Conservation (phyloP, 2,888 invertebrate genomes). For the Tachina grossa region DNA sequence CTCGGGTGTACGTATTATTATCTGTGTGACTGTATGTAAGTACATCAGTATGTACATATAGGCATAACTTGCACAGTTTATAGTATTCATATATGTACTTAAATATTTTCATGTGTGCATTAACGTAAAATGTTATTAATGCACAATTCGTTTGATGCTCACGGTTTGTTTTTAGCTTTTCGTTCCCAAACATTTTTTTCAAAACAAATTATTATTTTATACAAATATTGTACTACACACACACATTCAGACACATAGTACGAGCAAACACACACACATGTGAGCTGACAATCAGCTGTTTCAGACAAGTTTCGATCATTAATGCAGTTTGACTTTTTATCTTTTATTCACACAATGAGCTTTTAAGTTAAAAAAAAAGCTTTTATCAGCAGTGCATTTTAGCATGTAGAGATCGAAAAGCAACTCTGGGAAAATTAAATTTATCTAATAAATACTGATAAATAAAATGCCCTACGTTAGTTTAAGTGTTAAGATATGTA, state of each 20-base stretch:
- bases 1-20: too few species aligned
- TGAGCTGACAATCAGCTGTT: conserved; percentile 31
- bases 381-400: conserved; percentile 47
- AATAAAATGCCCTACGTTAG: background rate
- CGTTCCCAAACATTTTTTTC: conserved; percentile 18
- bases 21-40: background rate
- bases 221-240: background rate
- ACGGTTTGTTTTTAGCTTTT: conserved; percentile 43
- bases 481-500: too few species aligned
- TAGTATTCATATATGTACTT: background rate
- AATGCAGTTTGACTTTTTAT: conserved; percentile 34
- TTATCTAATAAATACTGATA: background rate
- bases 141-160: conserved; percentile 51
- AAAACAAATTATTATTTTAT: conserved; percentile 34
- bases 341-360: conserved; percentile 11
- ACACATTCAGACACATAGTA: background rate
- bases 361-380: conserved; percentile 42
- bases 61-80: background rate
- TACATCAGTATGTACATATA: too few species aligned
- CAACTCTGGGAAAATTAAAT: conserved; percentile 5
- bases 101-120: background rate
- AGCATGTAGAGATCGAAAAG: conserved; percentile 27
- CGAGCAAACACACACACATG: background rate
- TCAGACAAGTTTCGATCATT: conserved; percentile 28
- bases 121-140: conserved; percentile 34